These are phyloP conservation scores for Solenodon paradoxus DNA, from an alignment of 2,113 vertebrate genomes.

Conservation along the genomic window DNA sequence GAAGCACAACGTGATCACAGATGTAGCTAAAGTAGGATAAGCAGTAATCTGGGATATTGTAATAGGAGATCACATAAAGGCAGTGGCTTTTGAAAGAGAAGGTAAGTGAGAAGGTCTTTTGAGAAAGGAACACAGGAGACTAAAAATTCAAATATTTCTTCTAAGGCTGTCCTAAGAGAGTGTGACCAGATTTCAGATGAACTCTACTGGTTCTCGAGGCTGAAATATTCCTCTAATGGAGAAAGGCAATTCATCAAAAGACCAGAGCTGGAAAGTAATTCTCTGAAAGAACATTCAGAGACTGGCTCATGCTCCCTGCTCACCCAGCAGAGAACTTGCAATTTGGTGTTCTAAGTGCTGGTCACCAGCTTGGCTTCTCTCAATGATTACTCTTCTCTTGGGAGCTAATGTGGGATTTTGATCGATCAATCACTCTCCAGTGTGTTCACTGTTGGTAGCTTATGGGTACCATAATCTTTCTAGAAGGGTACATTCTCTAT, in stretches of 20 bases:
- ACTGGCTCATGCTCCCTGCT: constrained; percentile 22
- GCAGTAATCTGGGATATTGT: constrained; percentile 42
- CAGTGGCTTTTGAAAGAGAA: constrained; percentile 50
- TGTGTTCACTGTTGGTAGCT: too few relatives aligned
- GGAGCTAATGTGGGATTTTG: background rate
- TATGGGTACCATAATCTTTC: background rate
- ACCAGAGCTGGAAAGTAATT: constrained; percentile 44
- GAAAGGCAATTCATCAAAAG: constrained; percentile 62
- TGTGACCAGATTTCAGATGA: constrained; percentile 47
- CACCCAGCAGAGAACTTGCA: constrained; percentile 23
- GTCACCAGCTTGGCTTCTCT: background rate
- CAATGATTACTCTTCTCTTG: background rate
- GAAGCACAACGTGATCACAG: constrained; percentile 32
- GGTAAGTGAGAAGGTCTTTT: constrained; percentile 51
- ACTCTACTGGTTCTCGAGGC: constrained; percentile 21
- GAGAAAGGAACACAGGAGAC: constrained; percentile 34
- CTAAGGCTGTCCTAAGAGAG: background rate
- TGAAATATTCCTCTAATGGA: constrained; percentile 44
- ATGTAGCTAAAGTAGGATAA: constrained; percentile 29
- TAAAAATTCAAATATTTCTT: constrained; percentile 60
- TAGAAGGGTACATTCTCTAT: background rate
- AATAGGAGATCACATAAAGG: constrained; percentile 43
- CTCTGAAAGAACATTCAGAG: constrained; percentile 9
- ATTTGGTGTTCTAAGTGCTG: background rate
- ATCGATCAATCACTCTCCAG: background rate